phyloP scores from a whole-genome alignment of 2,797 vertebrate species.

The Spheniscus humboldti region DNA sequence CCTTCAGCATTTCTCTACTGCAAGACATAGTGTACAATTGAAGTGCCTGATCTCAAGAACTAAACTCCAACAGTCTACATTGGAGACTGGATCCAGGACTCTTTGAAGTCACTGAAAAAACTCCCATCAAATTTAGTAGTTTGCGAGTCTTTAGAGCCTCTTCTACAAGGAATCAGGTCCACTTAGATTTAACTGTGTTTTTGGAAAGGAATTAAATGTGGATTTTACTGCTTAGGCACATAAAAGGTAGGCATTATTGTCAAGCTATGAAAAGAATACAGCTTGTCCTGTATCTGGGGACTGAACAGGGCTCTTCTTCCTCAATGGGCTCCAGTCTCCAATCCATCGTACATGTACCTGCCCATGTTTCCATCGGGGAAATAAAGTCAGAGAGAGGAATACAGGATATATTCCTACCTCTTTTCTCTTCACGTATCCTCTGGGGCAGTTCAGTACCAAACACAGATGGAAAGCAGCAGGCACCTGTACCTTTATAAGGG shows the following conservation, averaged over 20 bases:
- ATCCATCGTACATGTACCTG: fast-evolving
- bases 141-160: background rate
- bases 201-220: background rate
- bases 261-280: background rate
- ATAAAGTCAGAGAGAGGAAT: background rate
- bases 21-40: background rate
- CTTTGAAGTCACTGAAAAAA: background rate
- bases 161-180: background rate
- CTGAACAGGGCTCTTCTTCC: background rate
- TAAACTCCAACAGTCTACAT: background rate
- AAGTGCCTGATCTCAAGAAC: background rate
- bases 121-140: background rate
- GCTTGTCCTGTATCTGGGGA: background rate
- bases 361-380: background rate
- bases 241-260: background rate
- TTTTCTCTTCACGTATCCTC: background rate
- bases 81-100: background rate
- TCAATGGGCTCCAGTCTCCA: background rate
- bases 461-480: background rate
- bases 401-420: background rate
- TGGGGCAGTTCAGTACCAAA: background rate
- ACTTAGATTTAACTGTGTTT: background rate
- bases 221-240: background rate
- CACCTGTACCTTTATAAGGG: background rate
- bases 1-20: background rate